phyloP scores from a whole-genome alignment of 2,888 invertebrate species.

The Tachina lurida region DNA sequence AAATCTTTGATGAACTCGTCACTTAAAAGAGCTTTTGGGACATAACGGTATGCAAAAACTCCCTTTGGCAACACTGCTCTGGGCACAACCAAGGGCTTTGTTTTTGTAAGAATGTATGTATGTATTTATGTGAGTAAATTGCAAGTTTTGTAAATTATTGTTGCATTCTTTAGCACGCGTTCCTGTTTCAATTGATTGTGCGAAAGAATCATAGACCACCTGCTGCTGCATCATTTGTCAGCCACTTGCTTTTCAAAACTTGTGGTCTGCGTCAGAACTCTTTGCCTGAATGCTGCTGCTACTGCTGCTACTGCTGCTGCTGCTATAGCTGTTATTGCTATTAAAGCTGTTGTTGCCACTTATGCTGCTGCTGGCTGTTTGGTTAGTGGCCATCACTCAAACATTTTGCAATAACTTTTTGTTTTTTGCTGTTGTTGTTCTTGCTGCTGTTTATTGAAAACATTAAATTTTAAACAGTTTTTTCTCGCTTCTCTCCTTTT shows the following conservation, averaged over 20 bases:
- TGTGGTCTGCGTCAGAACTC: conserved; percentile 66
- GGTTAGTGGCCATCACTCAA: conserved; percentile 40
- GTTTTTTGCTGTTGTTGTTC: background rate
- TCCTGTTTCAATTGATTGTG: conserved; percentile 37
- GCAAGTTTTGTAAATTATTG: conserved; percentile 30
- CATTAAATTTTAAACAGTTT: conserved; percentile 42
- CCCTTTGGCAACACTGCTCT: background rate
- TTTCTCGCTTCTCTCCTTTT: conserved; percentile 28
- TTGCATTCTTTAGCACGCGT: conserved; percentile 47
- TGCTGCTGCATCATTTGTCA: conserved; percentile 71
- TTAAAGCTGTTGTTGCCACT: conserved; percentile 22
- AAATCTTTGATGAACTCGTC: no score
- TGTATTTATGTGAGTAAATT: background rate
- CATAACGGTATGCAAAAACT: background rate
- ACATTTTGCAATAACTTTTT: conserved; percentile 41
- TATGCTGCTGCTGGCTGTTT: conserved; percentile 14
- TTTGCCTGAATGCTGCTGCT: conserved; percentile 37
- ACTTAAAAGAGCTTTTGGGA: no score
- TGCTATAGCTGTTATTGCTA: background rate
- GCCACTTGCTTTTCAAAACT: conserved; percentile 66
- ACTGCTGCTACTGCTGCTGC: background rate
- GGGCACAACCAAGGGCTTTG: background rate
- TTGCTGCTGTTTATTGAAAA: conserved; percentile 19
- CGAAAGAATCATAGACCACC: conserved; percentile 66
- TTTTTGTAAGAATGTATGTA: background rate